Conservation (phyloP, 1,140 invertebrate genomes). For the Macrotrachela quadricornifera region DNA sequence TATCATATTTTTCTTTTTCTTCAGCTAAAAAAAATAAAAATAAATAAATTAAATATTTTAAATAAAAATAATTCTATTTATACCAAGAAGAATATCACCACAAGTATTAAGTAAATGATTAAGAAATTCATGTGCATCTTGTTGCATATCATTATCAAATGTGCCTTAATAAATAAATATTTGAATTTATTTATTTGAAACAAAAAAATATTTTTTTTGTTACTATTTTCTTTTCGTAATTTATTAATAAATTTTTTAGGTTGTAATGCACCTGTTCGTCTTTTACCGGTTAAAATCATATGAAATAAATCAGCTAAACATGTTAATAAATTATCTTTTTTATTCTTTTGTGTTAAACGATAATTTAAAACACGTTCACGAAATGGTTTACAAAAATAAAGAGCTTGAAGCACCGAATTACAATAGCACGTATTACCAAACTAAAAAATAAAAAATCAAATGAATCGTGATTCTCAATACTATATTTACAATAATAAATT, state of each 20-base stretch:
- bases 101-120: conserved; percentile 85
- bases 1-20: conserved; percentile 9
- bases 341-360: conserved; percentile 20
- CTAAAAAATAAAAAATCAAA: conserved; percentile 30
- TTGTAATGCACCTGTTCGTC: conserved; percentile 94
- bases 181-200: neutral
- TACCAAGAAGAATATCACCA: conserved; percentile 41
- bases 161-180: conserved; percentile 48
- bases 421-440: conserved; percentile 99
- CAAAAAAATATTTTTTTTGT: conserved; percentile 8
- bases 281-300: conserved; percentile 95
- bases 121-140: conserved; percentile 98
- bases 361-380: conserved; percentile 93
- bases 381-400: conserved; percentile 97
- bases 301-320: conserved; percentile 95
- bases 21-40: conserved; percentile 40
- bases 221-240: conserved; percentile 91
- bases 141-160: conserved; percentile 99
- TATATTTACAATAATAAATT: no score
- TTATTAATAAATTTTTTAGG: conserved; percentile 98
- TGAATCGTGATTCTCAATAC: no score
- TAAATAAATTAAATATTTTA: neutral
- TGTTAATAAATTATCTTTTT: conserved; percentile 87
- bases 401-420: conserved; percentile 93
- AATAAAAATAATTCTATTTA: neutral